Percentiles rank a stretch among this genome's conserved stretches.
Conservation (phyloP, 2,888 invertebrate species). For the Baronia brevicornis region DNA sequence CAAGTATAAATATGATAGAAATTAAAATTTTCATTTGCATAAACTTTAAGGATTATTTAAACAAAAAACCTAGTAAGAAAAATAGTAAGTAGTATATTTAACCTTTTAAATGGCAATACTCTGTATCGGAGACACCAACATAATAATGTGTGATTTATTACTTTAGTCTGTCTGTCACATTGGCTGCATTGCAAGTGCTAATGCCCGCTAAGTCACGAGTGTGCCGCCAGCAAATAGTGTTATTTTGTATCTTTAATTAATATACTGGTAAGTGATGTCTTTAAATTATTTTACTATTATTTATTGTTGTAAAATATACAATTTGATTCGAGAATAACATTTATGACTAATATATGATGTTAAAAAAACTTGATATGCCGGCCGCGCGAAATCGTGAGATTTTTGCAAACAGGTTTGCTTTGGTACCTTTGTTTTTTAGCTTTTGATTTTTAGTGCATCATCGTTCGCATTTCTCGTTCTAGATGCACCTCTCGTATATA, state of each 20-base stretch:
- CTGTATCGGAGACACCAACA: constrained; percentile 20
- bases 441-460: constrained; percentile 37
- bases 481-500: background rate
- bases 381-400: constrained; percentile 51
- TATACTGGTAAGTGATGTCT: too few species aligned
- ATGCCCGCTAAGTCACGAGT: constrained; percentile 69
- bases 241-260: constrained; percentile 15
- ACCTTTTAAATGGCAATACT: constrained; percentile 12
- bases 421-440: constrained; percentile 31
- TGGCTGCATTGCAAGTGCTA: constrained; percentile 57
- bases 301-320: too few species aligned
- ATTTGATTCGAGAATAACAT: too few species aligned
- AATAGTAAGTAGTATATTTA: too few species aligned
- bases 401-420: constrained; percentile 46
- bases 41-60: too few species aligned
- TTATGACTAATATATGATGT: too few species aligned
- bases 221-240: constrained; percentile 31
- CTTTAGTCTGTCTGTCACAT: constrained; percentile 29
- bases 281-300: too few species aligned
- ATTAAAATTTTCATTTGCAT: too few species aligned
- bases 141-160: constrained; percentile 16
- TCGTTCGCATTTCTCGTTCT: constrained; percentile 4
- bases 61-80: too few species aligned
- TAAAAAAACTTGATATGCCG: constrained; percentile 40
- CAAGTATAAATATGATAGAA: too few species aligned